These are phyloP conservation scores for Philotrypesis tridentata DNA, from an alignment of 1,140 invertebrate genomes.

Conservation along the genomic window DNA sequence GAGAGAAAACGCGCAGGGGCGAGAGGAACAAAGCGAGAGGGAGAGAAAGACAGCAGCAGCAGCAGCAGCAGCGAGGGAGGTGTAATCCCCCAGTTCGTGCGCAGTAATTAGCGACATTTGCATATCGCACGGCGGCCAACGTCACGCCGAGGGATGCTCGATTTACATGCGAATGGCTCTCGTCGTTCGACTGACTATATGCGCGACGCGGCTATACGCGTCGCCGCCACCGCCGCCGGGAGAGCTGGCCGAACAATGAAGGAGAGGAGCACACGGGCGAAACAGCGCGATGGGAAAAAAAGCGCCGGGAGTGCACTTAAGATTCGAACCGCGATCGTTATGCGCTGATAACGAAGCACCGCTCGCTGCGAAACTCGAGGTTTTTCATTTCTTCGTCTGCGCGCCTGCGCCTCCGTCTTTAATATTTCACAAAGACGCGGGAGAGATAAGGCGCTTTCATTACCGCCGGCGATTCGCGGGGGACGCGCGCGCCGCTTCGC, in stretches of 20 bases:
- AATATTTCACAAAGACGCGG: not conserved
- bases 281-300: not conserved
- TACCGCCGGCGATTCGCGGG: not conserved
- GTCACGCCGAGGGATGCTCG: constrained; percentile 50
- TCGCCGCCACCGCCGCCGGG: no score
- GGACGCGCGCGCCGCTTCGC: not conserved
- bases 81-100: constrained; percentile 53
- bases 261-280: not conserved
- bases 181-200: not conserved
- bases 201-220: no score
- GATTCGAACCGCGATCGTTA: constrained; percentile 30
- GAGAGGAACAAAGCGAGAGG: constrained; percentile 38
- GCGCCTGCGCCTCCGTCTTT: not conserved
- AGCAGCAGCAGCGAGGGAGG: not conserved
- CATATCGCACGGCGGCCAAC: constrained; percentile 61
- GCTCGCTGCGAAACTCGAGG: not conserved
- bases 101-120: constrained; percentile 71
- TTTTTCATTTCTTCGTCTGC: not conserved
- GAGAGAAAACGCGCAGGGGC: constrained; percentile 35
- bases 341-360: constrained; percentile 31
- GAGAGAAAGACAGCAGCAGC: not conserved
- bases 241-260: constrained; percentile 5
- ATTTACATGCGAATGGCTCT: constrained; percentile 70
- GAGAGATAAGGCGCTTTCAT: not conserved
- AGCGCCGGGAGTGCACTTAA: not conserved